Conservation (phyloP, 2,888 invertebrate species). For the Cosmia trapezina region DNA sequence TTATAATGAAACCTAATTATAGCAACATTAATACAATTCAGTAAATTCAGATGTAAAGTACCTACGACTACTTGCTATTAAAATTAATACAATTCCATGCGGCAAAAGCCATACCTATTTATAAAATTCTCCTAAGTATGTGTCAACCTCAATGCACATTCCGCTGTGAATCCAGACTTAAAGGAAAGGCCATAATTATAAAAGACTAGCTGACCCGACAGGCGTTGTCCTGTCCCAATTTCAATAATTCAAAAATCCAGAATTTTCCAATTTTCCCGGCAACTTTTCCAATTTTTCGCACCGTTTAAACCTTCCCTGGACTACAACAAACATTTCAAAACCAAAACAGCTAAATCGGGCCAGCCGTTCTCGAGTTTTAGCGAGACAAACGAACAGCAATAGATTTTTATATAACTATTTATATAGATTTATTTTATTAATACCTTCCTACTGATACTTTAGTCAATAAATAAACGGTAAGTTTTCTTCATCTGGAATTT, state of each 20-base stretch:
- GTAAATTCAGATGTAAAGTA: background rate
- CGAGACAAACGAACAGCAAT: too few relatives aligned
- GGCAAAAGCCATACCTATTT: background rate
- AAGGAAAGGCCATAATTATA: background rate
- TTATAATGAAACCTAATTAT: background rate
- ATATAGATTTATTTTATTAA: background rate
- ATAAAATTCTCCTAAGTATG: conserved; percentile 6
- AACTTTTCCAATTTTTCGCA: too few relatives aligned
- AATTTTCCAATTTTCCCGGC: too few relatives aligned
- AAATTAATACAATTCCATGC: conserved; percentile 12
- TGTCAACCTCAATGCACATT: background rate
- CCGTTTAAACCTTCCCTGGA: too few relatives aligned
- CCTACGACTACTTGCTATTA: background rate
- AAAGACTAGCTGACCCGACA: too few relatives aligned
- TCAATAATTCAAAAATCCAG: too few relatives aligned
- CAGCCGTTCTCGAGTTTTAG: too few relatives aligned
- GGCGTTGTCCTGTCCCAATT: too few relatives aligned
- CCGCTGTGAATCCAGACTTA: background rate
- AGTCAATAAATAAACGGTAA: background rate
- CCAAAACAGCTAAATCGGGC: too few relatives aligned
- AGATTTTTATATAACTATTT: too few relatives aligned
- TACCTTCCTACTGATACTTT: background rate
- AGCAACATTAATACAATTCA: background rate
- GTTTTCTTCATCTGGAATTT: background rate
- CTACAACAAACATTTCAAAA: too few relatives aligned